Evolutionary conservation across 2,113 vertebrate species (phyloP).

Genomic region (Butorides virescens): DNA sequence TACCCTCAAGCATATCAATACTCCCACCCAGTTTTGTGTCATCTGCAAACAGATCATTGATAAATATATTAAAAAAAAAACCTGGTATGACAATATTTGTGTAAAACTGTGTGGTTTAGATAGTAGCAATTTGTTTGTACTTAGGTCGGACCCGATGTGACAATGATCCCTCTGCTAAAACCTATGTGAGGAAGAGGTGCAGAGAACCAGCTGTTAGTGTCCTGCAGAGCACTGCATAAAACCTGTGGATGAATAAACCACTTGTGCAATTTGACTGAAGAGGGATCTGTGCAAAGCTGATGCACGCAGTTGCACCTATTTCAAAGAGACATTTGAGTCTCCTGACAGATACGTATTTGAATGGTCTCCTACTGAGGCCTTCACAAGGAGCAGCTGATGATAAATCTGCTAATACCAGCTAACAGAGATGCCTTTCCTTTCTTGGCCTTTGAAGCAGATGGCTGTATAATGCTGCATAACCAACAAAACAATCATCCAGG

Average conservation of each 20-base stretch:
- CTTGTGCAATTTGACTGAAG: background rate
- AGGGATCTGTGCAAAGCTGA: background rate
- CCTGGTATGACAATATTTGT: background rate
- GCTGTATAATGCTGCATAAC: background rate
- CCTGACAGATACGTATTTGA: background rate
- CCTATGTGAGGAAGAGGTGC: background rate
- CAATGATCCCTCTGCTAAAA: background rate
- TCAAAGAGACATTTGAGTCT: background rate
- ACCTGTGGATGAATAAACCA: background rate
- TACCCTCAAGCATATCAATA: background rate
- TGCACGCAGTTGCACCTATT: background rate
- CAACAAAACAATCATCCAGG: background rate
- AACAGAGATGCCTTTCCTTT: background rate
- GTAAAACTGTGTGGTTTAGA: background rate
- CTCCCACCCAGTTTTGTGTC: rapidly evolving
- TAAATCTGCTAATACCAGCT: background rate
- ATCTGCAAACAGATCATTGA: background rate
- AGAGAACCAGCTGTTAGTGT: background rate
- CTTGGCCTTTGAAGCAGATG: background rate
- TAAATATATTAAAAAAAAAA: background rate
- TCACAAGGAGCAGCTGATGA: background rate
- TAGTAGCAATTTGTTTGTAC: background rate
- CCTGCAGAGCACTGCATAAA: background rate
- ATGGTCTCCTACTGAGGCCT: background rate
- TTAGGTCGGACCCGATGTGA: background rate